Percentiles rank a stretch among this genome's conserved stretches.
Conservation (phyloP, 2,797 vertebrate genomes). For the Melanotaenia pygmaea region DNA sequence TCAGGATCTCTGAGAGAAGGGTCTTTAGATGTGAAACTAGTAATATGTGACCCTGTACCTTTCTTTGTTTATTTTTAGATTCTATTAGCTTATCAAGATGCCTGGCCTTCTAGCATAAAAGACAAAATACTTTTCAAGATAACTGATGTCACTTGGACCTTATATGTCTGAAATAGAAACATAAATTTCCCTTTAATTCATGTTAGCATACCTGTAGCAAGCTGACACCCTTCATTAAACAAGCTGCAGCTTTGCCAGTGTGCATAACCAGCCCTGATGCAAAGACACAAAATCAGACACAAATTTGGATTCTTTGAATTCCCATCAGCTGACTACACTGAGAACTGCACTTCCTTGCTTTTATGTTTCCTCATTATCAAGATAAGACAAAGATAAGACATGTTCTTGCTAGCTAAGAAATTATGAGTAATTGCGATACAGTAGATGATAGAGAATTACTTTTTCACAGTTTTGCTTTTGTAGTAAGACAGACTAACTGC, state of each 20-base stretch:
- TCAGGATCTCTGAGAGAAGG: too few relatives aligned
- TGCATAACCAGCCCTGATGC: not conserved
- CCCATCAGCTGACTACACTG: not conserved
- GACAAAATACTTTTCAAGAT: not conserved
- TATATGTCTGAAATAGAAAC: not conserved
- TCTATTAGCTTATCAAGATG: not conserved
- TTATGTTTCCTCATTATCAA: not conserved
- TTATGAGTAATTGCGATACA: slow-evolving; percentile 8
- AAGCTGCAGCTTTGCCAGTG: not conserved
- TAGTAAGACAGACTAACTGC: not conserved
- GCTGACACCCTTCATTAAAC: not conserved
- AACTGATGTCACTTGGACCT: not conserved
- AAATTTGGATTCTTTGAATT: not conserved
- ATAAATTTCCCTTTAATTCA: not conserved
- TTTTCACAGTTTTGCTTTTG: slow-evolving; percentile 2
- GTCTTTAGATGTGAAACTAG: not conserved
- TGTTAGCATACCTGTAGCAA: not conserved
- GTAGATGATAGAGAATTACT: not conserved
- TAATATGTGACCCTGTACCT: too few relatives aligned
- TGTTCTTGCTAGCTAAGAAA: slow-evolving; percentile 14
- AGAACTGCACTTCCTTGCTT: slow-evolving; percentile 20
- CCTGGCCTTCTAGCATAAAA: not conserved
- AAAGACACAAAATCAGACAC: not conserved
- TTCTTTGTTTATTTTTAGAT: not conserved
- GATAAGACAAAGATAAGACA: not conserved